phyloP scores from a whole-genome alignment of 1,140 invertebrate genomes.

The Pseudobourletiella spinata region DNA sequence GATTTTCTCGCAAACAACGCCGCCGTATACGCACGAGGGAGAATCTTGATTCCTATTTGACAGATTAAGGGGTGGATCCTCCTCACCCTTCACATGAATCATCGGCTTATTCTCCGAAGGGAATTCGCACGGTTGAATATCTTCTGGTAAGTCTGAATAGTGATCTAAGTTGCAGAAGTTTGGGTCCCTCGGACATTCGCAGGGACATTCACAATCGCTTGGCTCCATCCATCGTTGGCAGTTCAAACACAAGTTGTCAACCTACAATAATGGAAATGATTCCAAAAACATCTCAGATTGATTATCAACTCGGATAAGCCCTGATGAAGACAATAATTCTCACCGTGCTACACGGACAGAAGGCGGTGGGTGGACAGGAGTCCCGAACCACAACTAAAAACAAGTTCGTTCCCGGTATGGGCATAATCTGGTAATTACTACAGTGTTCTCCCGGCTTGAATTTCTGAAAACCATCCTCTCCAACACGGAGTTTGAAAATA shows the following conservation, averaged over 20 bases:
- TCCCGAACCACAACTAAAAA: conserved; percentile 82
- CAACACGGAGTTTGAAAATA: conserved; percentile 75
- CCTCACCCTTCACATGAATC: conserved; percentile 11
- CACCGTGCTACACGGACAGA: conserved; percentile 86
- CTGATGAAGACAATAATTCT: conserved; percentile 36
- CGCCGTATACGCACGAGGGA: no score
- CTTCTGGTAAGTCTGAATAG: conserved; percentile 9
- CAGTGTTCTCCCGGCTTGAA: conserved; percentile 79
- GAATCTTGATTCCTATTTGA: no score
- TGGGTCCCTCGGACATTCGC: conserved; percentile 72
- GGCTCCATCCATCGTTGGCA: conserved; percentile 92
- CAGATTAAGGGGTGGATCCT: no score
- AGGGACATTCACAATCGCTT: conserved; percentile 89
- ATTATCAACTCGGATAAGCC: neutral
- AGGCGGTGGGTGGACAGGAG: conserved; percentile 68
- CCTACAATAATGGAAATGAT: conserved; percentile 42
- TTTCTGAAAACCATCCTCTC: conserved; percentile 58
- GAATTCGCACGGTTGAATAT: conserved; percentile 22
- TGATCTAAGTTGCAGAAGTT: conserved; percentile 48
- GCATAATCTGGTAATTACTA: conserved; percentile 74
- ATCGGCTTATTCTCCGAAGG: conserved; percentile 18
- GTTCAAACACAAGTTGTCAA: conserved; percentile 78
- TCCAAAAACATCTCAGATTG: no score
- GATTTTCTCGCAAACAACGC: no score
- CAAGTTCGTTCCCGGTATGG: conserved; percentile 72